Percentiles rank a stretch among this genome's conserved stretches.
phyloP scores from a whole-genome alignment of 2,797 vertebrate species.

The Centroberyx gerrardi region DNA sequence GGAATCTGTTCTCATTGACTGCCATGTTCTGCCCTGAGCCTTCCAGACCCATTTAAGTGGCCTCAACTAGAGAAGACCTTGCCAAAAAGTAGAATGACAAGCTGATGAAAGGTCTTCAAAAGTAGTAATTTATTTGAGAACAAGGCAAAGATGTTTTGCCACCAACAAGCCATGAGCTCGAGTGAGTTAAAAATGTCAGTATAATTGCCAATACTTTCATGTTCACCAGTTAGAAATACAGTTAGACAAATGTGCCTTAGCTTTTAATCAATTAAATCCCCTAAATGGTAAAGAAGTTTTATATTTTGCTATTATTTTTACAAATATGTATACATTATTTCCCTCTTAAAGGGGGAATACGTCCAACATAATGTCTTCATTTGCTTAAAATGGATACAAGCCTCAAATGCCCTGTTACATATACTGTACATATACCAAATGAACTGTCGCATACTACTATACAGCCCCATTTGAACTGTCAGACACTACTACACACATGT shows the following conservation, averaged over 20 bases:
- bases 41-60: neutral
- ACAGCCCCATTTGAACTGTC: neutral
- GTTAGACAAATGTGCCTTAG: slow-evolving; percentile 14
- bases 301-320: slow-evolving; percentile 11
- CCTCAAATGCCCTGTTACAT: neutral
- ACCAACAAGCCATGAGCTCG: neutral
- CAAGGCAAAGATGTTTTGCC: neutral
- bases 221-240: neutral
- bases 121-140: neutral
- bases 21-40: slow-evolving; percentile 3
- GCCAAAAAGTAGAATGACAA: slow-evolving; percentile 11
- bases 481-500: too few species aligned
- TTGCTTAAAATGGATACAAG: neutral
- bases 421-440: neutral
- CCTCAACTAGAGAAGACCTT: neutral
- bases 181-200: slow-evolving; percentile 26
- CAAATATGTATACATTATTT: neutral
- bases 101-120: neutral
- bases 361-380: neutral
- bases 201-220: slow-evolving; percentile 16
- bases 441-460: neutral
- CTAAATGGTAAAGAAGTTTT: neutral
- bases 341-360: slow-evolving; percentile 1
- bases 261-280: slow-evolving; percentile 1
- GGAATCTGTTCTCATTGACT: slow-evolving; percentile 4